Evolutionary conservation across 2,888 invertebrate species (phyloP).

Genomic region (Phragmatobia fuliginosa): DNA sequence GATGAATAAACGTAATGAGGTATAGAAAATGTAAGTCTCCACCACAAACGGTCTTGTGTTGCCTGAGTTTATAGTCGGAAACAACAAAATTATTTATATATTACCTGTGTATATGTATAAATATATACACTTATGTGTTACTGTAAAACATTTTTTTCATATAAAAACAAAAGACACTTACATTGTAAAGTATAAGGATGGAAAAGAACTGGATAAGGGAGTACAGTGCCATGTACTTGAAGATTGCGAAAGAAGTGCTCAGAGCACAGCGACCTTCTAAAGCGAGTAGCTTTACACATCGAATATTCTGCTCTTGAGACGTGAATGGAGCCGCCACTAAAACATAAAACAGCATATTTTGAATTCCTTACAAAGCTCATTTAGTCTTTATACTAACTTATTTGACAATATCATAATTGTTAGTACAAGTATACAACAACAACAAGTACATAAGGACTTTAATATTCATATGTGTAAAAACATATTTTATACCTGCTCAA

Average conservation of each 20-base stretch:
- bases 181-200: slow-evolving; percentile 91
- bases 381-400: not conserved
- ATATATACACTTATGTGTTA: no score
- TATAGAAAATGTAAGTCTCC: no score
- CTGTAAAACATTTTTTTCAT: not conserved
- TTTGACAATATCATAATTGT: no score
- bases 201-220: slow-evolving; percentile 96
- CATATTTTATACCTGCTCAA: no score
- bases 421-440: no score
- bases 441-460: no score
- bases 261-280: slow-evolving; percentile 95
- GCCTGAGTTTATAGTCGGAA: no score
- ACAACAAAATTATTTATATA: not conserved
- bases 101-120: no score
- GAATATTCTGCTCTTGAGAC: slow-evolving; percentile 92
- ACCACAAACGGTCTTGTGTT: no score
- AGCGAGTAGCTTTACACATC: slow-evolving; percentile 92
- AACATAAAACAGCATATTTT: not conserved
- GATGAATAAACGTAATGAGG: not conserved
- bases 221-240: slow-evolving; percentile 97
- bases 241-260: slow-evolving; percentile 95
- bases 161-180: slow-evolving; percentile 72
- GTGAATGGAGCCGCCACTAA: slow-evolving; percentile 96
- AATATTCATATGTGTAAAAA: no score
- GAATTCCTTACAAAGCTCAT: slow-evolving; percentile 1